Base-by-base conservation (phyloP, 2,888 invertebrate genomes). In the Noctua janthina region DNA sequence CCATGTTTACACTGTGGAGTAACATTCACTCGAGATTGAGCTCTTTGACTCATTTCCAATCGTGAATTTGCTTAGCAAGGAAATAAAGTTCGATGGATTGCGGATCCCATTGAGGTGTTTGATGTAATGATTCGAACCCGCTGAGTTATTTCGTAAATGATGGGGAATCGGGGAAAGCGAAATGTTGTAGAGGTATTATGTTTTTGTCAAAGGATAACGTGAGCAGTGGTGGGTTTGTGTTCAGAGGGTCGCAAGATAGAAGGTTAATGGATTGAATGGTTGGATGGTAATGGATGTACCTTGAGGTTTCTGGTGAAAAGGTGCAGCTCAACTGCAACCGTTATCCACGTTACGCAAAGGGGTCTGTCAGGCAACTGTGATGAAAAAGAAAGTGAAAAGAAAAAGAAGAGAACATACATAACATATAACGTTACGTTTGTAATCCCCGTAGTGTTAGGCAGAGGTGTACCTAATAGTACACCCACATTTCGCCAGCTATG, bases 31-130 rank as follows among this genome's bases (percentile, higher is more conserved):
- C 54, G 59, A 72, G 79, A 84, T 80, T 71, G 78, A 84, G 84
- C 73, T 76, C 80, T 87, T 84, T 87, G 80, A 86, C 67, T 86
- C 77, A 78, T 79, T 87, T 51, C 73, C 77, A 73, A 86, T 87
- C 69, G 35, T 75, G 64, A 64, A 84, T 78, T 76, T 84, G 78
- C 80, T 87, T 87, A 78, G 64, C 70, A 73, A 76, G 79, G 77
- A 84, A 86, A 87, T 87, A 76, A 84, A 80, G 64, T 67, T n/a
- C 67, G 46, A 72, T 64, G 46, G 72, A 66, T 79, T 78, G 75
- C 39, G 74, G 62, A 85, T 74, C 67, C 68, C n/a, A 54, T 56
- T 72, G 79, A 69, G 66, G 79, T 68, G 56, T 75, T 78, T 62
- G 72, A 66, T 66, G 67, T 76, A 84, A 79, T 75, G 67, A 70